Evolutionary conservation across 2,888 invertebrate species (phyloP).

Genomic region (Watsonalla binaria): DNA sequence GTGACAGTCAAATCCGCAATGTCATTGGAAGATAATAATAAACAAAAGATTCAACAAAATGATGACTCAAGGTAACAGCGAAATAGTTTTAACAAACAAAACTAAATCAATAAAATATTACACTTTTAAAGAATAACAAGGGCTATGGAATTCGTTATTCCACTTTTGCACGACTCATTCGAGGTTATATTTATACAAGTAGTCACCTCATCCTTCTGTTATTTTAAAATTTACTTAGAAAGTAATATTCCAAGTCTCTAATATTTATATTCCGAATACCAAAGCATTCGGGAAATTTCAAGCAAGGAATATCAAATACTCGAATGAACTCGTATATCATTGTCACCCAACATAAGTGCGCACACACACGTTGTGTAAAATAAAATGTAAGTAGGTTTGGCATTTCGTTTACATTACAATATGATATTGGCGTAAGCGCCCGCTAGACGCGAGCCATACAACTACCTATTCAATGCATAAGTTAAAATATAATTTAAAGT

Average conservation of each 20-base stretch:
- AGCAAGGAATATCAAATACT: slow-evolving; percentile 1
- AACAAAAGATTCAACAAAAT: slow-evolving; percentile 76
- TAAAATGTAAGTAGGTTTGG: slow-evolving; percentile 53
- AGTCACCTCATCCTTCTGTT: no score
- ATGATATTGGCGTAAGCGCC: slow-evolving; percentile 33
- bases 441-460: slow-evolving; percentile 21
- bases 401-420: slow-evolving; percentile 46
- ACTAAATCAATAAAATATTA: slow-evolving; percentile 67
- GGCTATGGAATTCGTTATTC: slow-evolving; percentile 15
- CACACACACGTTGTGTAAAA: slow-evolving; percentile 30
- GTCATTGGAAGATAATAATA: slow-evolving; percentile 74
- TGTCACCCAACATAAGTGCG: slow-evolving; percentile 49
- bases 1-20: slow-evolving; percentile 74
- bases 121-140: slow-evolving; percentile 62
- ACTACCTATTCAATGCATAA: slow-evolving; percentile 48
- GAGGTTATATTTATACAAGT: background rate
- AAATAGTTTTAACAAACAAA: slow-evolving; percentile 73
- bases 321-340: slow-evolving; percentile 39
- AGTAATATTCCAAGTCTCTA: no score
- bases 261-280: no score
- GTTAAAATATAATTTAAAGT: slow-evolving; percentile 60
- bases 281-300: no score
- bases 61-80: slow-evolving; percentile 76
- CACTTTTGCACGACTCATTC: slow-evolving; percentile 12
- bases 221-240: no score